These are phyloP conservation scores for Channallabes apus DNA, from an alignment of 2,797 vertebrate species.

Conservation along the genomic window DNA sequence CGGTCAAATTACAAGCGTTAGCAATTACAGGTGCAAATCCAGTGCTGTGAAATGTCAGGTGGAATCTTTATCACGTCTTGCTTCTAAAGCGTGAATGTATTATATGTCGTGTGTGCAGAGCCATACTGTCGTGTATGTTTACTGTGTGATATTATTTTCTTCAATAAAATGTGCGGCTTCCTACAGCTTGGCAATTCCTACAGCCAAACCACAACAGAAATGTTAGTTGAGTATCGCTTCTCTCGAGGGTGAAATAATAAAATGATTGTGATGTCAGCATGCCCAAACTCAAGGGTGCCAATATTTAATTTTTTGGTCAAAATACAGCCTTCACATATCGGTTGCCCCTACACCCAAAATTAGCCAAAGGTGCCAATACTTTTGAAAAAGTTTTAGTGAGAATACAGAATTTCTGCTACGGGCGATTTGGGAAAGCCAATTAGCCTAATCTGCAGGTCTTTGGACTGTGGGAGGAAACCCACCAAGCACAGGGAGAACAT, in stretches of 20 bases:
- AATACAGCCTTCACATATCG: background rate
- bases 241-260: background rate
- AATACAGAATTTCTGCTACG: too few relatives aligned
- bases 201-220: background rate
- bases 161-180: background rate
- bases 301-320: background rate
- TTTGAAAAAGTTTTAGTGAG: background rate
- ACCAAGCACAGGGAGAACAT: too few relatives aligned
- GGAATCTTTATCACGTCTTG: background rate
- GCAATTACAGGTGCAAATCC: slow-evolving; percentile 37
- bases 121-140: background rate
- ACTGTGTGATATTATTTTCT: background rate
- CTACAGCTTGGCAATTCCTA: background rate
- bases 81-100: background rate
- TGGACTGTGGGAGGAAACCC: too few relatives aligned
- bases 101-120: background rate
- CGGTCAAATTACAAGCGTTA: slow-evolving; percentile 23
- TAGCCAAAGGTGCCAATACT: background rate
- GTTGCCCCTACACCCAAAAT: too few relatives aligned
- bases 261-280: too few relatives aligned
- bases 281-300: background rate
- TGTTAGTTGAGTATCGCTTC: background rate
- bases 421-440: too few relatives aligned
- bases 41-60: slow-evolving; percentile 20
- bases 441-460: too few relatives aligned